Evolutionary conservation across 1,140 invertebrate species (phyloP).

Genomic region (Brachionus plicatilis): DNA sequence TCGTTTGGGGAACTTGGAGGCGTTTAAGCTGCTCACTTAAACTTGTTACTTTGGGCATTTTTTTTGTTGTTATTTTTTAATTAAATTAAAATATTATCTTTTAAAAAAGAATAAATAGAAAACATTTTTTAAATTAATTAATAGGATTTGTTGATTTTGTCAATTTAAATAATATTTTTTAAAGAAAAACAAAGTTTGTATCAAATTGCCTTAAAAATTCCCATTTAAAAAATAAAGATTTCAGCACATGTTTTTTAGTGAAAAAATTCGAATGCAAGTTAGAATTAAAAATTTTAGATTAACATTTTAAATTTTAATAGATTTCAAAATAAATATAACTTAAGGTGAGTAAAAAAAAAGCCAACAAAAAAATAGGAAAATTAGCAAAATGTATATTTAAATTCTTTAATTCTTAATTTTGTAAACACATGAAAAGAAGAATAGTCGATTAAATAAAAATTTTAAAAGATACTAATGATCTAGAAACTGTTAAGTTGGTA

Average conservation of each 20-base stretch:
- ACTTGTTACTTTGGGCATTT: constrained; percentile 31
- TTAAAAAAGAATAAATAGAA: background rate
- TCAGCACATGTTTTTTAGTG: background rate
- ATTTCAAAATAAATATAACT: background rate
- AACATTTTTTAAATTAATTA: background rate
- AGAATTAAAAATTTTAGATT: background rate
- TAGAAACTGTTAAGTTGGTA: too few species aligned
- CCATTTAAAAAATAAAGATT: background rate
- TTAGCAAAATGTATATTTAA: too few species aligned
- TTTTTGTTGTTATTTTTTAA: background rate
- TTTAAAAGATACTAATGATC: too few species aligned
- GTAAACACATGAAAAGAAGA: too few species aligned
- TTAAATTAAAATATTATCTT: background rate
- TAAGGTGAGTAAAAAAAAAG: background rate
- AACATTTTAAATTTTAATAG: background rate
- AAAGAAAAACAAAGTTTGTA: background rate
- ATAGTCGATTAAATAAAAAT: too few species aligned
- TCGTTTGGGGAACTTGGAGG: constrained; percentile 26
- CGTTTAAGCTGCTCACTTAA: constrained; percentile 38
- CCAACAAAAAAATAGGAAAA: too few species aligned
- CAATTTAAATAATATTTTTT: background rate
- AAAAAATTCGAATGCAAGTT: background rate
- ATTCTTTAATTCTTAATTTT: too few species aligned
- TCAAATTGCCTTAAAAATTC: background rate
- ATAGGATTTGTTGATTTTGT: background rate